Conservation (phyloP, 2,797 vertebrate species). For the Danio albolineatus region DNA sequence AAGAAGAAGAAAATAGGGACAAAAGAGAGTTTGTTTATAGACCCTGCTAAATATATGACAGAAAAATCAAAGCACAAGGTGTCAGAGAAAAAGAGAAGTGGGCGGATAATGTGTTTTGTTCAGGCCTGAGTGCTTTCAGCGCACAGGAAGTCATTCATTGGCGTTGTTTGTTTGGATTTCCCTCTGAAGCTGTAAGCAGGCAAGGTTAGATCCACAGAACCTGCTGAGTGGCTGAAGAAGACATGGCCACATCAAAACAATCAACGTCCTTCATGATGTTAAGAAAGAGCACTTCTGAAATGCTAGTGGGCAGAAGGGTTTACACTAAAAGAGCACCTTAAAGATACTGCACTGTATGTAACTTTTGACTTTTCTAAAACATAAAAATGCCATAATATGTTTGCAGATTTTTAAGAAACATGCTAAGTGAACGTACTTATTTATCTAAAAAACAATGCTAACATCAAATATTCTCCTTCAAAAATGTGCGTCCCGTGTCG, state of each 20-base stretch:
- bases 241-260: background rate
- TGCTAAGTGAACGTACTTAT: too few relatives aligned
- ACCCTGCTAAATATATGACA: conserved; percentile 13
- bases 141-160: conserved; percentile 43
- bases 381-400: too few relatives aligned
- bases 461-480: too few relatives aligned
- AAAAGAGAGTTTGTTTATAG: conserved; percentile 14
- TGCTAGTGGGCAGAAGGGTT: background rate
- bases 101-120: conserved; percentile 19
- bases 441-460: too few relatives aligned
- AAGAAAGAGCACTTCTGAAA: conserved; percentile 18
- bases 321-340: background rate
- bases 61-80: conserved; percentile 1
- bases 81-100: background rate
- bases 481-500: too few relatives aligned
- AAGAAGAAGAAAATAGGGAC: background rate
- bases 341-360: too few relatives aligned
- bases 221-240: conserved; percentile 17
- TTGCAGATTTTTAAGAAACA: too few relatives aligned
- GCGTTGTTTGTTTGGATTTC: conserved; percentile 48
- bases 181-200: conserved; percentile 6
- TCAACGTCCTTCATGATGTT: background rate
- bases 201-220: conserved; percentile 29
- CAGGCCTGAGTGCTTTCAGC: conserved; percentile 17
- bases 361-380: too few relatives aligned